A percentile compares a stretch with the other conserved stretches of the same genome.
Conservation (phyloP, 2,113 vertebrate species). For the Ailuropoda melanoleuca region DNA sequence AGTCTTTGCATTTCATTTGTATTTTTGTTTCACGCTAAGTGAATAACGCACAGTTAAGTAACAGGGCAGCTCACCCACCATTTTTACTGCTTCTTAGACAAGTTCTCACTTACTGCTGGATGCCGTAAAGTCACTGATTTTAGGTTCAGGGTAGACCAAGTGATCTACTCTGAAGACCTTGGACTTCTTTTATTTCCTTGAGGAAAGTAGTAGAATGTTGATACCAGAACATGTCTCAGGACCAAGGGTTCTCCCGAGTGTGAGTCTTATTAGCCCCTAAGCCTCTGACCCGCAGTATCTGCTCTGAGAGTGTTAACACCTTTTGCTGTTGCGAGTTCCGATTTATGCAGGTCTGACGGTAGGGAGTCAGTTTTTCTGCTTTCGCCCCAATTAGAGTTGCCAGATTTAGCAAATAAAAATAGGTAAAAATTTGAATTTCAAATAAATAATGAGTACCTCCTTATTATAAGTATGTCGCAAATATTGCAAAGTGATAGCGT, state of each 20-base stretch:
- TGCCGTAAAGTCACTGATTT: rapidly evolving
- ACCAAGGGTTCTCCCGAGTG: neutral
- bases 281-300: neutral
- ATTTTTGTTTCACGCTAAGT: neutral
- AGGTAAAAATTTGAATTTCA: neutral
- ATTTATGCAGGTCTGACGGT: neutral
- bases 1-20: neutral
- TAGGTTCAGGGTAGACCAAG: too few relatives aligned
- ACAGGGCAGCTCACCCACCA: neutral
- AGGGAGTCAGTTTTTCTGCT: neutral
- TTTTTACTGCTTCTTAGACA: neutral
- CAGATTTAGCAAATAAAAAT: neutral
- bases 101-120: too few relatives aligned
- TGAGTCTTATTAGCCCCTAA: neutral
- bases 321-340: neutral
- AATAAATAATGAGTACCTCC: neutral
- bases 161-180: too few relatives aligned
- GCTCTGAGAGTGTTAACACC: rapidly evolving
- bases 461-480: neutral
- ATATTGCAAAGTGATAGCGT: neutral
- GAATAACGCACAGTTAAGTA: too few relatives aligned
- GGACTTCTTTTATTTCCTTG: neutral
- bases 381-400: neutral
- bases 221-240: neutral
- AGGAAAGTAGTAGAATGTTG: neutral